Evolutionary conservation across 2,113 vertebrate genomes (phyloP), one percentile per base, ranked within the genome.

Genomic region (Chunga burmeisteri): DNA sequence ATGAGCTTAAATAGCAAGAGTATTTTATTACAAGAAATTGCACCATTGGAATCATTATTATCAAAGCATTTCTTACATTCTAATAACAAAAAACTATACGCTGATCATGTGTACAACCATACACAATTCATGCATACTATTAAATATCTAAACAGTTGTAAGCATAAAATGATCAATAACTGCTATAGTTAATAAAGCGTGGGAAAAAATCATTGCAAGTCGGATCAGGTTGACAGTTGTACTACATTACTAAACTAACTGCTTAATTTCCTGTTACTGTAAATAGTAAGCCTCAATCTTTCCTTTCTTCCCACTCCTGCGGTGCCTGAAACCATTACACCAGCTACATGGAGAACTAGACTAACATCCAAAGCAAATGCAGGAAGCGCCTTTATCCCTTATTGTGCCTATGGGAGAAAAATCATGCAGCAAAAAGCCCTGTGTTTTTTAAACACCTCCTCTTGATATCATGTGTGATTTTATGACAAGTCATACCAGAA

Each of bases 391-490:
- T 81, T 78, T 47, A 38, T 46, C 29, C 13, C 36, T 90, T 44
- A 61, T 14, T 38, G 7, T 7, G 12, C 11, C 6, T 38, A 67
- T 74, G 19, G 3, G 4, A 78, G 49, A 74, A 52, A 74, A 91
- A 38, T 9, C 14, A 40, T 13, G 10, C 2, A 52, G 10, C 2
- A 52, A 83, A 81, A 2, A 2, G 0, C 4, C 5, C 3, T 0
- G 0, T 29, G 9, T 14, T 83, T 80, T 55, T 83, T 50, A 65
- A 93, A 86, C 16, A 93, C 4, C 16, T 77, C 26, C 59, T 78
- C 47, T 55, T 62, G 49, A 62, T 46, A 94, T 26, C 17, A n/a
- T 9, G 5, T 34, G 21, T 66, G 36, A 88, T 47, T 79, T 71
- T 79, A 62, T 42, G 56, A 90, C 25, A 61, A 16, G 14, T 56